phyloP scores from a whole-genome alignment of 2,113 vertebrate genomes.

The Haplochromis vanheusdeni region DNA sequence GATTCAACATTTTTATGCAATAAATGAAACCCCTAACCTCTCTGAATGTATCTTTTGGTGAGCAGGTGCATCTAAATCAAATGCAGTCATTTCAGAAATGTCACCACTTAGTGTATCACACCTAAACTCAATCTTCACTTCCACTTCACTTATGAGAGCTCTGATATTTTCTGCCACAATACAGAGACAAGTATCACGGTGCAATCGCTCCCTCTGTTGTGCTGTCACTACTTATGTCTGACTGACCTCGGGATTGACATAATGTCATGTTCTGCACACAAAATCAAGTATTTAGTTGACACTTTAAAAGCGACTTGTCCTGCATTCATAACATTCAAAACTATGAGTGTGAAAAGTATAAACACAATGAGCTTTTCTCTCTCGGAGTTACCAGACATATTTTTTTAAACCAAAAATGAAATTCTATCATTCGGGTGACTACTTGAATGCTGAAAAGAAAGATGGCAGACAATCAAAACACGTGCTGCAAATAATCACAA shows the following conservation, averaged over 20 bases:
- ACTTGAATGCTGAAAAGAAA: background rate
- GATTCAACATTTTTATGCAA: background rate
- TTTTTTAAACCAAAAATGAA: background rate
- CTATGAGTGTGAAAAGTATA: background rate
- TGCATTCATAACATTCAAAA: background rate
- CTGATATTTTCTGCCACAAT: background rate
- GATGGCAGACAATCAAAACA: background rate
- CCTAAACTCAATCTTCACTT: background rate
- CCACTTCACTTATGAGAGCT: background rate
- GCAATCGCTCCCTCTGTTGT: background rate
- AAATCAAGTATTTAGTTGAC: background rate
- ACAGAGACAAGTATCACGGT: background rate
- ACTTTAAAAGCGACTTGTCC: background rate
- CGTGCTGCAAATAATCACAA: background rate
- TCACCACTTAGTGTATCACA: background rate
- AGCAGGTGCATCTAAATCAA: background rate
- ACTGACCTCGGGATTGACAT: background rate
- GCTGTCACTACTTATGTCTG: background rate
- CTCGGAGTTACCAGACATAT: background rate
- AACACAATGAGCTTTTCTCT: background rate
- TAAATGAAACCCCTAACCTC: background rate
- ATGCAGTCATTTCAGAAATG: background rate
- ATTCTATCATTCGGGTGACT: background rate
- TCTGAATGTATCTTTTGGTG: background rate
- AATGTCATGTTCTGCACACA: background rate